Evolutionary conservation across 2,888 invertebrate genomes (phyloP), one percentile per base, ranked within the genome.

Genomic region (Drosophila flavopinicola): DNA sequence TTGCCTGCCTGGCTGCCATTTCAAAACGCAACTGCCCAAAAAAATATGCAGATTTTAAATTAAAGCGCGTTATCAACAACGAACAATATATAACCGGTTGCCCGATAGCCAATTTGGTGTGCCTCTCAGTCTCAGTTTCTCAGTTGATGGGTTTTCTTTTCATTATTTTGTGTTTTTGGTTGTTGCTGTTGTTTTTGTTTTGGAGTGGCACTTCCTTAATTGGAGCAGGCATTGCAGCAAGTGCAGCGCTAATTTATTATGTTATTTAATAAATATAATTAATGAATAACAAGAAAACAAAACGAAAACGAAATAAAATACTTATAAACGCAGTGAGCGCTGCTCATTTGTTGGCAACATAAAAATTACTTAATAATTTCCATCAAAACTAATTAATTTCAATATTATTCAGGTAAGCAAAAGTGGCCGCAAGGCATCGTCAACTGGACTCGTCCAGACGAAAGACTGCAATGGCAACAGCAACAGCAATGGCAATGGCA

Each of bases 291-390:
- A 47, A 59, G 29, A 54, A 48, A 60, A 49, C 27, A 51, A 44
- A 53, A 60, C 33, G n/a, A 47, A 29, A 15, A 53, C 23, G 27
- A 25, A 24, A 10, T 11, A 13, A 38, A 35, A 24, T 23, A 17
- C 20, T 27, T 32, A 30, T 25, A 17, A 29, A 11, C 4, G 45
- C 30, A 45, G 30, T 48, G 23, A 51, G 29, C 32, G 38, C 42
- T 25, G 53, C 78, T 70, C 66, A 64, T 75, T 75, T 75, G 61
- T 57, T 54, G 66, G 27, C 67, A 58, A 47, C 61, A 73, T 71
- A 58, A 73, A 85, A 84, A 84, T 84, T 85, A 85, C 84, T 84
- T 84, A 83, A 84, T 84, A 84, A 85, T 80, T 85, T 69, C 72
- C 72, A 74, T 80, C 84, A 79, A 67, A 83, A 83, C 65, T 83